Evolutionary conservation across 2,113 vertebrate genomes (phyloP), one percentile per base, ranked within the genome.

Genomic region (Tichodroma muraria): DNA sequence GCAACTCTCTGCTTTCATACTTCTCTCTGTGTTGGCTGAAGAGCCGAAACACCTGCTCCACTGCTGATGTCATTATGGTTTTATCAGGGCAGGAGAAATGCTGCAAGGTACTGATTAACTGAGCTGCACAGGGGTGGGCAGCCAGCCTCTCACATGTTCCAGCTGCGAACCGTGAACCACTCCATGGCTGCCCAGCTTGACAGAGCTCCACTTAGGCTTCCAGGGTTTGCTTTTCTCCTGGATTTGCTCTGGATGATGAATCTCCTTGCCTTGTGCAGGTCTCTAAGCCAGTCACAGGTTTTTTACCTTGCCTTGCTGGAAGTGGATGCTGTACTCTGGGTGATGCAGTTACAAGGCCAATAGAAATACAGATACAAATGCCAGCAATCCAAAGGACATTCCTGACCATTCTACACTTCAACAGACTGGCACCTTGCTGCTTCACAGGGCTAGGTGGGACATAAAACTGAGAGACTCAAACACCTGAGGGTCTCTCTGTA

Each of bases 131-230:
- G 42, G 30, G 31, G 33, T 1, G 23, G 70, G 25, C 53, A 68
- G 57, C 13, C 49, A 40, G n/a, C 13, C 21, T 30, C 44, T 20
- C 20, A 7, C 59, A 4, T 0, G 38, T 1, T 24, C n/a, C 6
- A 57, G 37, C 53, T 83, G 33, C 35, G 20, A 11, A 22, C 8
- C 0, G 2, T 6, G 53, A 76, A 59, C 38, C 1, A 1, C 60
- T 19, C 3, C 1, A 6, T 10, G 38, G 31, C 80, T 70, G 78
- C 60, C 24, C 81, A n/a, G n/a, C 49, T 37, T 31, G 17, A 40
- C 61, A 25, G 2, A 1, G 61, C 53, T 54, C 44, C 66, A 7
- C 79, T 13, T 11, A 2, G 16, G 14, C 24, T 37, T 10, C 47
- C 72, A 72, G 54, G 28, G 11, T 35, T 47, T 79, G 50, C 59